phyloP scores from a whole-genome alignment of 2,113 vertebrate genomes.

The Erythrocercus mccallii region DNA sequence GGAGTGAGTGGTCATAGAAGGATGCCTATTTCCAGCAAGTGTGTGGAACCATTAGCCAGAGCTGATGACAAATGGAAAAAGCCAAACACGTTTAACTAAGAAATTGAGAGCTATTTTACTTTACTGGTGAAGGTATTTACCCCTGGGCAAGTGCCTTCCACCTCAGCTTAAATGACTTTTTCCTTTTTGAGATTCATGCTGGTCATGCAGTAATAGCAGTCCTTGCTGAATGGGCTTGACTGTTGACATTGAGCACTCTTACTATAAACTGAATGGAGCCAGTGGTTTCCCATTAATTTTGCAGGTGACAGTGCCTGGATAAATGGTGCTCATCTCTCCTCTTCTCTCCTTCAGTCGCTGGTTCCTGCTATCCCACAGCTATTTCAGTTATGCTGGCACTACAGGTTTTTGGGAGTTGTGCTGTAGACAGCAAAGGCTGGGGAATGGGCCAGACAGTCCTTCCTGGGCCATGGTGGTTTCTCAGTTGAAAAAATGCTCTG shows the following conservation, averaged over 20 bases:
- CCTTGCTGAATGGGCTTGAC: not conserved
- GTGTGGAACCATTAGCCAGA: not conserved
- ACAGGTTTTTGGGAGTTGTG: not conserved
- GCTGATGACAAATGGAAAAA: not conserved
- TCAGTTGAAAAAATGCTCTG: not conserved
- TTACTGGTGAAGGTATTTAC: not conserved
- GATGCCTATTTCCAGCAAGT: not conserved
- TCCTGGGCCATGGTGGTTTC: not conserved
- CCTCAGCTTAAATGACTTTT: not conserved
- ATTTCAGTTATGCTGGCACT: not conserved
- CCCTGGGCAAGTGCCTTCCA: not conserved
- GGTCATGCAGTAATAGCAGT: not conserved
- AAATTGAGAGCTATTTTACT: not conserved
- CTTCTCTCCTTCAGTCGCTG: not conserved
- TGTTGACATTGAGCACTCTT: rapidly evolving
- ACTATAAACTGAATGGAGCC: not conserved
- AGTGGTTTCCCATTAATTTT: not conserved
- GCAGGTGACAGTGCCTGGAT: not conserved
- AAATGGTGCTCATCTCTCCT: not conserved
- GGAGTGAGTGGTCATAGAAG: not conserved
- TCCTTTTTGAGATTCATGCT: not conserved
- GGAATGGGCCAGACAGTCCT: not conserved
- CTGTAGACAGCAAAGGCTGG: not conserved
- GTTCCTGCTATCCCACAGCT: not conserved
- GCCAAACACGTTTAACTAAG: not conserved